Evolutionary conservation across 2,888 invertebrate genomes (phyloP).

Genomic region (Idaea dimidiata): DNA sequence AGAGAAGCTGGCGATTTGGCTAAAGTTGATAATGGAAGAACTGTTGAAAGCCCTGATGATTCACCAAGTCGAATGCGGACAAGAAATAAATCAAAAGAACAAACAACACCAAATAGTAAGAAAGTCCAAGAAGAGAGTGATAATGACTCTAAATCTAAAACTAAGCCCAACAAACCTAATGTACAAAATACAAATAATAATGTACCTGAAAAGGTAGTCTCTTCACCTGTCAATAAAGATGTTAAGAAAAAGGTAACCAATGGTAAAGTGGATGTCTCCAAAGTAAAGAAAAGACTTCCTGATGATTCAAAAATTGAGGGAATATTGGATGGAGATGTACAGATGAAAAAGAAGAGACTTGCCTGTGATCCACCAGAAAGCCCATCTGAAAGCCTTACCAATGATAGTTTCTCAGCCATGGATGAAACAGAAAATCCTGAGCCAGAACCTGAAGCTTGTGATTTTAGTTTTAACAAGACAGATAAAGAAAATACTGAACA

Average conservation of each 20-base stretch:
- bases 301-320: slow-evolving; percentile 81
- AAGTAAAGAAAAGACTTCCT: slow-evolving; percentile 81
- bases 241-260: slow-evolving; percentile 69
- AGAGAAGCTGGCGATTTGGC: slow-evolving; percentile 89
- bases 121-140: slow-evolving; percentile 75
- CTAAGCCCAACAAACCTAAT: slow-evolving; percentile 57
- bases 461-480: slow-evolving; percentile 72
- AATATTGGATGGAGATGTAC: slow-evolving; percentile 81
- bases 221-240: slow-evolving; percentile 68
- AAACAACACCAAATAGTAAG: slow-evolving; percentile 77
- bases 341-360: slow-evolving; percentile 77
- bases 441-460: slow-evolving; percentile 71
- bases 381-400: slow-evolving; percentile 91
- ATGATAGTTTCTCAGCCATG: slow-evolving; percentile 91
- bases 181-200: slow-evolving; percentile 69
- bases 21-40: slow-evolving; percentile 91
- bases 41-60: slow-evolving; percentile 87
- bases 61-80: slow-evolving; percentile 95
- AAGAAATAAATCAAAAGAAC: slow-evolving; percentile 90
- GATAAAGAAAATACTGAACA: slow-evolving; percentile 66
- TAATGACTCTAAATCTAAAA: slow-evolving; percentile 67
- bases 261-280: slow-evolving; percentile 76
- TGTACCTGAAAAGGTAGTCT: slow-evolving; percentile 60
- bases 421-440: slow-evolving; percentile 83
- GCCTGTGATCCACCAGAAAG: slow-evolving; percentile 83